These are phyloP conservation scores for Picus viridis DNA, from an alignment of 2,797 vertebrate species.

Conservation along the genomic window DNA sequence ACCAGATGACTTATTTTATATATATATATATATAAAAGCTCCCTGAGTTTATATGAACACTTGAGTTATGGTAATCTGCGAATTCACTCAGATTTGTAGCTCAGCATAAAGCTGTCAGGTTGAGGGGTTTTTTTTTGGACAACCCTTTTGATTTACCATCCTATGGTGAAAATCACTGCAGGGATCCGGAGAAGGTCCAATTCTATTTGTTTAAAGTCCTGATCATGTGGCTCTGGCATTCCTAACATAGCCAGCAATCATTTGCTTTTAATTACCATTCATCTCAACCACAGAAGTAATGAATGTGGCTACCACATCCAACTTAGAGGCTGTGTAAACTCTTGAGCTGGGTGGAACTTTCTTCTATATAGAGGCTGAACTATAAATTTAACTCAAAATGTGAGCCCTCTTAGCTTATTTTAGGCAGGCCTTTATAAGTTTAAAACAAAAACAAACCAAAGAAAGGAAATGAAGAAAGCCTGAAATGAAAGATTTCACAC, in stretches of 20 bases:
- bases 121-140: conserved; percentile 24
- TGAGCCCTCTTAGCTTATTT: conserved; percentile 69
- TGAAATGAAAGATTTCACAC: conserved; percentile 67
- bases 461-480: conserved; percentile 57
- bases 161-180: conserved; percentile 53
- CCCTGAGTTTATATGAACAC: not conserved
- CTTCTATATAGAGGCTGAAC: conserved; percentile 39
- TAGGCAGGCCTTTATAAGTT: conserved; percentile 47
- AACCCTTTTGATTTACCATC: conserved; percentile 70
- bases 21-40: conserved; percentile 12
- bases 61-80: conserved; percentile 7
- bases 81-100: conserved; percentile 48
- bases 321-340: conserved; percentile 36
- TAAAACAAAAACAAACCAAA: conserved; percentile 67
- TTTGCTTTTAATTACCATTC: conserved; percentile 77
- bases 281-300: conserved; percentile 59
- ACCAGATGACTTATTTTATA: conserved; percentile 31
- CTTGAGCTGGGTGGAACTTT: conserved; percentile 26
- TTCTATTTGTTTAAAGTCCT: conserved; percentile 70
- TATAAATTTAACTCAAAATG: conserved; percentile 43
- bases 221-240: conserved; percentile 68
- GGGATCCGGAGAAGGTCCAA: conserved; percentile 71
- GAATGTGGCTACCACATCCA: conserved; percentile 42
- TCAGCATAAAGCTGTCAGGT: conserved; percentile 50
- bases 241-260: conserved; percentile 54